These are phyloP conservation scores for Muscicapa striata DNA, from an alignment of 2,797 vertebrate species.

Conservation along the genomic window DNA sequence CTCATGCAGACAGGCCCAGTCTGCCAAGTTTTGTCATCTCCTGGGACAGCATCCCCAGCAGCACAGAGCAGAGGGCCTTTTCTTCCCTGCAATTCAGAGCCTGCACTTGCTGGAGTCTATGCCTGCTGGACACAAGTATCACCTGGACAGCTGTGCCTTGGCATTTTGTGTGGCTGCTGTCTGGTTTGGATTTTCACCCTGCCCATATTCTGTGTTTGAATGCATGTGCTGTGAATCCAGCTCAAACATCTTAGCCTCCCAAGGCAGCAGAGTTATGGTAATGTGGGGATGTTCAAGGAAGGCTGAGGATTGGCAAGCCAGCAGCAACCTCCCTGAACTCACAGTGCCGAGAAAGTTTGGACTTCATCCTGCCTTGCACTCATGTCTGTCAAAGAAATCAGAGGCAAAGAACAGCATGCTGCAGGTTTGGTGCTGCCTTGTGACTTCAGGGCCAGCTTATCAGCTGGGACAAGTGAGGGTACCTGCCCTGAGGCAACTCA, in stretches of 20 bases:
- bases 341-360: neutral
- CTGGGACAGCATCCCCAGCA: neutral
- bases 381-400: neutral
- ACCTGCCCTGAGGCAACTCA: slow-evolving; percentile 9
- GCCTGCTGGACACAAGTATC: neutral
- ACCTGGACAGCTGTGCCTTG: fast-evolving
- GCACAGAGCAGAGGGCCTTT: neutral
- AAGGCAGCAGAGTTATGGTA: neutral
- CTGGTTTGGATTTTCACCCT: neutral
- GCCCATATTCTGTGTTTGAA: neutral
- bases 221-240: fast-evolving
- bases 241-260: neutral
- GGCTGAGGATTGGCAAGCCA: neutral
- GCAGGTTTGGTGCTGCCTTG: neutral
- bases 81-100: neutral
- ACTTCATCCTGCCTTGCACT: neutral
- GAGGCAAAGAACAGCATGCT: neutral
- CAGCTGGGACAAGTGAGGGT: neutral
- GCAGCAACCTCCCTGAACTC: neutral
- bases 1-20: neutral
- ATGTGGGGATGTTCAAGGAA: neutral
- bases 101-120: neutral
- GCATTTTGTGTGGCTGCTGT: neutral
- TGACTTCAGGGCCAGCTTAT: slow-evolving; percentile 8
- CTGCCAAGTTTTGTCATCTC: neutral